Percentiles rank a stretch among this genome's conserved stretches.
Evolutionary conservation across 2,797 vertebrate species (phyloP).

Genomic region (Liparis tanakae): DNA sequence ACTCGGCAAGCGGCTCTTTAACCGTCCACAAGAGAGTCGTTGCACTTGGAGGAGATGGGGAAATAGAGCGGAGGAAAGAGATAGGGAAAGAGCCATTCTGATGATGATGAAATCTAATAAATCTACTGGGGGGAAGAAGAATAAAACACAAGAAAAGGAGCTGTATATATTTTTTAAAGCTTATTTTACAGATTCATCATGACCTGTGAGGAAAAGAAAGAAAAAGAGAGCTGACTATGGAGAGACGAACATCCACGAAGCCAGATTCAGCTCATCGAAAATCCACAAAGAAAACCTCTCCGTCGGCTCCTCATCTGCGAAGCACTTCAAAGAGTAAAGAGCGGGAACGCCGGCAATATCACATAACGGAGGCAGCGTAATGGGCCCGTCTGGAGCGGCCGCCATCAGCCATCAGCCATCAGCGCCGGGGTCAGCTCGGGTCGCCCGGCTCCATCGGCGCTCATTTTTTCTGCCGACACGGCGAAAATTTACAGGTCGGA

Average conservation of each 20-base stretch:
- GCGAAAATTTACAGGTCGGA: conserved; percentile 37
- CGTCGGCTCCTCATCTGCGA: conserved; percentile 4
- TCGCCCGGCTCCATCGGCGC: conserved; percentile 3
- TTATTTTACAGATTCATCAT: conserved; percentile 7
- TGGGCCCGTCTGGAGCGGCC: conserved; percentile 48
- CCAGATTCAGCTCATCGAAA: conserved; percentile 9
- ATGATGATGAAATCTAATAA: conserved; percentile 23
- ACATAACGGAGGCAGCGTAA: conserved; percentile 48
- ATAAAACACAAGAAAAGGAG: no score
- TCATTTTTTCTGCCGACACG: conserved; percentile 36
- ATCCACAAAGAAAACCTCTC: background rate
- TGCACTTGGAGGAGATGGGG: background rate
- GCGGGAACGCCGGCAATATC: conserved; percentile 22
- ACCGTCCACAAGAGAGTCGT: conserved; percentile 8
- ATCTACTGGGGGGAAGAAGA: no score
- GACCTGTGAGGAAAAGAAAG: background rate
- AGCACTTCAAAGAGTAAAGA: conserved; percentile 26
- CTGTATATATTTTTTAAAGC: background rate
- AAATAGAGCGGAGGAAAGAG: background rate
- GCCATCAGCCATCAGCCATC: conserved; percentile 47
- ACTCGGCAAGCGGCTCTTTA: conserved; percentile 25
- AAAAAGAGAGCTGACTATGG: background rate
- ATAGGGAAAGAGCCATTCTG: conserved; percentile 6
- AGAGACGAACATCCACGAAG: background rate
- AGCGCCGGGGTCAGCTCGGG: background rate